phyloP scores from a whole-genome alignment of 2,888 invertebrate species.

The Stenodema calcarata region DNA sequence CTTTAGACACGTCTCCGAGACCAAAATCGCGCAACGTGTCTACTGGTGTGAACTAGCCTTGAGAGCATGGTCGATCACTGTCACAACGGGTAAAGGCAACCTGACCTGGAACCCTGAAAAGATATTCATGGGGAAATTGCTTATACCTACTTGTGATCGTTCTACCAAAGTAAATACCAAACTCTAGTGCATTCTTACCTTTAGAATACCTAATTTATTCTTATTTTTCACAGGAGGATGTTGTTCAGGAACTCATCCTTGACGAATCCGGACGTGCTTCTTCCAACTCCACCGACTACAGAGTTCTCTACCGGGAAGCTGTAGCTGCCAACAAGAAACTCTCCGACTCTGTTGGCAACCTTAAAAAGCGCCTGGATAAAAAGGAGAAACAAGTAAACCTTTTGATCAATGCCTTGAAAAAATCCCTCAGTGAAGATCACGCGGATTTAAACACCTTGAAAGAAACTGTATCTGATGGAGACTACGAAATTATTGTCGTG shows the following conservation, averaged over 20 bases:
- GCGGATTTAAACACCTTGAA: not conserved
- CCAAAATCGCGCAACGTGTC: too few species aligned
- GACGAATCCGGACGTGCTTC: not conserved
- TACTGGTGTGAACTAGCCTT: too few species aligned
- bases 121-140: too few species aligned
- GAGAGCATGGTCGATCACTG: too few species aligned
- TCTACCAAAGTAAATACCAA: too few species aligned
- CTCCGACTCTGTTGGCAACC: not conserved
- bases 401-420: slow-evolving; percentile 20
- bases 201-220: not conserved
- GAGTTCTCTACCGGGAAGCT: not conserved
- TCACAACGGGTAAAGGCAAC: too few species aligned
- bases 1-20: too few species aligned
- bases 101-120: too few species aligned
- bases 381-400: slow-evolving; percentile 20
- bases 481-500: slow-evolving; percentile 39
- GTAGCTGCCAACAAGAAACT: not conserved
- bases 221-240: not conserved
- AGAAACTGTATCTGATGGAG: slow-evolving; percentile 28
- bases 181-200: too few species aligned
- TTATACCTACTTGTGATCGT: too few species aligned
- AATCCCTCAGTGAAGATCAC: not conserved
- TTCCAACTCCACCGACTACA: not conserved
- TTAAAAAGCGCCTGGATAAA: not conserved
- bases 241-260: not conserved